Evolutionary conservation across 2,797 vertebrate species (phyloP).

Genomic region (Manis crassicaudata): DNA sequence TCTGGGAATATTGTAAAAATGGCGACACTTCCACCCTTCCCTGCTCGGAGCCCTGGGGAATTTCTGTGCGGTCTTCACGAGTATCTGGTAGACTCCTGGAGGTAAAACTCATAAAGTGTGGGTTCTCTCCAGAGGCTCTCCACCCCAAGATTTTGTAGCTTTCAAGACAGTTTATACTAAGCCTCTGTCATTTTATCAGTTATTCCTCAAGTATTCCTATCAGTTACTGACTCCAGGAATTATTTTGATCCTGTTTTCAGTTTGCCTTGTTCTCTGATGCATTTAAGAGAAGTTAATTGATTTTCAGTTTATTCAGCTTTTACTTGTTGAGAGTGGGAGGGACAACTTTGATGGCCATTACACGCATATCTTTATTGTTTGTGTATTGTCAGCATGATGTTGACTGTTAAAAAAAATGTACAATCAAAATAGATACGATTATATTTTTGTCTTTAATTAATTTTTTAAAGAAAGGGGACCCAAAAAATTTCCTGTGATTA

Average conservation of each 20-base stretch:
- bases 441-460: conserved; percentile 5
- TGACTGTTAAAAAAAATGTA: neutral
- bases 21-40: neutral
- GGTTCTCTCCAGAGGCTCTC: neutral
- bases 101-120: neutral
- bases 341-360: neutral
- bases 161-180: neutral
- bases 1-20: neutral
- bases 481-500: neutral
- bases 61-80: neutral
- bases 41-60: neutral
- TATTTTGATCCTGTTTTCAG: neutral
- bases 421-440: neutral
- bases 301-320: neutral
- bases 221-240: neutral
- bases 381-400: neutral
- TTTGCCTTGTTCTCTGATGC: conserved; percentile 9
- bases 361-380: neutral
- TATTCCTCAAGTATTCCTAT: neutral
- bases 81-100: neutral
- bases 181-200: neutral
- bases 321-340: neutral
- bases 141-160: neutral
- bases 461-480: neutral
- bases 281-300: neutral